Percentiles rank a stretch among this genome's conserved stretches.
These are phyloP conservation scores for Heliconius charithonia DNA, from an alignment of 2,888 invertebrate species.

Conservation along the genomic window DNA sequence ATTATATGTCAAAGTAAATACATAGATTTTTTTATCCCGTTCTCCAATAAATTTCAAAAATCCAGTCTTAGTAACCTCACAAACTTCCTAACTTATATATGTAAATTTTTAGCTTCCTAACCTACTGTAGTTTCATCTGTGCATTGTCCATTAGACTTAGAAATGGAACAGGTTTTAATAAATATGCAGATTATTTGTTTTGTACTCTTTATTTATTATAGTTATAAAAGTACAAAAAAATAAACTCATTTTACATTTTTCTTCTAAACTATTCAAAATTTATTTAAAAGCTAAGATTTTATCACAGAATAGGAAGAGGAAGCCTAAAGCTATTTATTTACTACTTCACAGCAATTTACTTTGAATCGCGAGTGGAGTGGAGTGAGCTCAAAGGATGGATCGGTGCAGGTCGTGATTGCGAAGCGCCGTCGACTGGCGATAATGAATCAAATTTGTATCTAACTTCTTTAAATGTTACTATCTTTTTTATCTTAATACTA, in stretches of 20 bases:
- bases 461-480: conserved; percentile 18
- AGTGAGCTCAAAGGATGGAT: conserved; percentile 21
- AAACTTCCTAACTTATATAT: no score
- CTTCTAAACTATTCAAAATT: background rate
- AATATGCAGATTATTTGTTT: no score
- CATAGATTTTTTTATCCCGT: no score
- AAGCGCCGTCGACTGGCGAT: conserved; percentile 11
- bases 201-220: background rate
- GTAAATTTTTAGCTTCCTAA: no score
- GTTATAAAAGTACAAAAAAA: background rate
- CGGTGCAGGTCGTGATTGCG: conserved; percentile 13
- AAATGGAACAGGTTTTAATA: no score
- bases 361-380: conserved; percentile 9
- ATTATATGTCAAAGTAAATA: no score
- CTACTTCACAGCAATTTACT: conserved; percentile 4
- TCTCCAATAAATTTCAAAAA: no score
- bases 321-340: conserved; percentile 20
- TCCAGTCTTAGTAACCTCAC: no score
- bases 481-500: background rate
- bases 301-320: background rate
- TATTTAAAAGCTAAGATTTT: background rate
- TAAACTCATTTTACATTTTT: background rate
- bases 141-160: no score
- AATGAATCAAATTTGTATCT: conserved; percentile 23
- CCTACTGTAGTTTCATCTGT: no score